Conservation (phyloP, 1,140 invertebrate genomes). For the Yoshiicerus persimilis region DNA sequence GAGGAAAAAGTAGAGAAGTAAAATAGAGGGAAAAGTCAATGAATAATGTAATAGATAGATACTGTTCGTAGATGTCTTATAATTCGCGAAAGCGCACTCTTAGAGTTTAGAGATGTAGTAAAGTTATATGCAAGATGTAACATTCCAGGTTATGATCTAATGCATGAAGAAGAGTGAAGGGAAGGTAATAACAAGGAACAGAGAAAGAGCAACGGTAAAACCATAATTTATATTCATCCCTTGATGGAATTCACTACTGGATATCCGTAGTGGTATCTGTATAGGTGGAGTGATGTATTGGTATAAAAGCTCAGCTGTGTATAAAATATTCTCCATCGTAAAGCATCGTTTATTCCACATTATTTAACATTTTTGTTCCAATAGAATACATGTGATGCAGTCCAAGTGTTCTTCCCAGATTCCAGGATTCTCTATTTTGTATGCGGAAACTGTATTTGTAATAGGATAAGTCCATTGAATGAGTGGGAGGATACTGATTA, state of each 20-base stretch:
- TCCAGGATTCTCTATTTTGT: not conserved
- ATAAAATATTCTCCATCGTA: not conserved
- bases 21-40: not conserved
- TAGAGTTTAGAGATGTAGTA: too few relatives aligned
- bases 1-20: not conserved
- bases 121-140: not conserved
- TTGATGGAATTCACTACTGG: not conserved
- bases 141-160: not conserved
- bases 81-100: too few relatives aligned
- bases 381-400: not conserved
- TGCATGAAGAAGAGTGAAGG: not conserved
- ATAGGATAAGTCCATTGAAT: not conserved
- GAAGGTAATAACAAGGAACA: not conserved
- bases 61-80: not conserved
- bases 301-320: not conserved
- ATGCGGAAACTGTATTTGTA: not conserved
- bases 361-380: not conserved
- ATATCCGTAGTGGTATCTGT: too few relatives aligned
- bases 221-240: not conserved
- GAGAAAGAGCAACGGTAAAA: not conserved
- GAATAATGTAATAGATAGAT: not conserved
- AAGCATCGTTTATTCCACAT: not conserved
- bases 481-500: not conserved
- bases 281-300: not conserved
- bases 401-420: not conserved